These are phyloP conservation scores for Apamea epomidion DNA, from an alignment of 2,888 invertebrate species.

Conservation along the genomic window DNA sequence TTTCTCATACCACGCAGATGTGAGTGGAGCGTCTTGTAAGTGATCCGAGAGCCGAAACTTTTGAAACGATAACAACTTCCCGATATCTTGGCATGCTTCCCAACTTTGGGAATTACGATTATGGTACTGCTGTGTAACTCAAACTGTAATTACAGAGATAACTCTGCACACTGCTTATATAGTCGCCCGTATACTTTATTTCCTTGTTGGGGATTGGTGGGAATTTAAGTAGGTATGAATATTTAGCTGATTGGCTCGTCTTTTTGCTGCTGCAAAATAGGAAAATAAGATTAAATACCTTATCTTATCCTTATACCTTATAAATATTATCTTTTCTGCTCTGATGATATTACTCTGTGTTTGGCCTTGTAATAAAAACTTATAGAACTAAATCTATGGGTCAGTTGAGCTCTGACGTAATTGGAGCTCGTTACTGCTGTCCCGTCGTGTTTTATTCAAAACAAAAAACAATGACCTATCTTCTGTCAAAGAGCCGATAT, in stretches of 20 bases:
- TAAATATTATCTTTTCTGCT: neutral
- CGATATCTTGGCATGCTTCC: conserved; percentile 68
- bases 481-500: conserved; percentile 40
- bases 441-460: conserved; percentile 12
- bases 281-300: neutral
- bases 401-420: conserved; percentile 14
- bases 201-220: conserved; percentile 26
- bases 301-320: neutral
- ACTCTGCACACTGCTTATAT: conserved; percentile 65
- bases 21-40: conserved; percentile 58
- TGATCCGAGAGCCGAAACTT: conserved; percentile 67
- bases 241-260: neutral
- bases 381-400: conserved; percentile 9
- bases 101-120: conserved; percentile 76
- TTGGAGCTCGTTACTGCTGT: conserved; percentile 23
- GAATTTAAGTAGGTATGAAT: conserved; percentile 24
- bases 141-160: conserved; percentile 72
- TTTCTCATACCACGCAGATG: conserved; percentile 62
- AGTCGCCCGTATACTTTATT: conserved; percentile 62
- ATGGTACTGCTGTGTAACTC: conserved; percentile 71
- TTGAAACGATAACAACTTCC: conserved; percentile 73
- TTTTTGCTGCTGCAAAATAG: neutral
- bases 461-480: conserved; percentile 27
- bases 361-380: neutral
- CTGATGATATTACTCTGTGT: neutral